Evolutionary conservation across 2,888 invertebrate species (phyloP), one percentile per base, ranked within the genome.

Genomic region (Ametastegia equiseti): DNA sequence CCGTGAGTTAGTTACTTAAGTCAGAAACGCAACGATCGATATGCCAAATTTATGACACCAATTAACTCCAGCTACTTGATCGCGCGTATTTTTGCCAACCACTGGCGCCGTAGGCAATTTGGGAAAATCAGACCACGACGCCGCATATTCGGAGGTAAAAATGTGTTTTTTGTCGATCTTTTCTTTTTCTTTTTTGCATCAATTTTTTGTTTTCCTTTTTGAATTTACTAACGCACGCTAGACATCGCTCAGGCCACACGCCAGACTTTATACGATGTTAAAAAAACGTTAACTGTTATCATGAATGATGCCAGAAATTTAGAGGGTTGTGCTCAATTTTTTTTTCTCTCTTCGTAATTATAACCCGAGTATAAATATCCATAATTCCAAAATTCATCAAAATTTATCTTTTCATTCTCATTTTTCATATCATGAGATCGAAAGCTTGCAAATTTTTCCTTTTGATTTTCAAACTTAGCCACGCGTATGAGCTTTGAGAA

Each of bases 11-110:
- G 45, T 54, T 33, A 54, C 30, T 15, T 30, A 60, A 75, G 39
- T 36, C 39, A 67, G 65, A 39, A 67, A 39, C 39, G 75, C 19
- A 54, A 54, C 19, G 75, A 75, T 75, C 75, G 75, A 75, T 75
- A 54, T 50, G 6, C 5, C 4, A 75, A 54, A 75, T 75, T 75
- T 75, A 36, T 75, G 75, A 75, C 36, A 75, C 13, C 36, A 54
- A 75, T 75, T 50, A 75, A 75, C 50, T 54, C 36, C 13, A 33
- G 75, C 39, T 15, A 33, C 27, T 36, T 39, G 65, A 54, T 75
- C n/a, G 54, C 13, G 19, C 11, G 30, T 54, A 36, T 75, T 75
- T 33, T 45, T 75, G n/a, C 33, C 11, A 9, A 36, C 1, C 15
- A 19, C 33, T 2, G 47, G 30, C 27, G 15, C 73, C 15, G 19